phyloP scores from a whole-genome alignment of 2,888 invertebrate genomes.

The Criorhina ranunculi region DNA sequence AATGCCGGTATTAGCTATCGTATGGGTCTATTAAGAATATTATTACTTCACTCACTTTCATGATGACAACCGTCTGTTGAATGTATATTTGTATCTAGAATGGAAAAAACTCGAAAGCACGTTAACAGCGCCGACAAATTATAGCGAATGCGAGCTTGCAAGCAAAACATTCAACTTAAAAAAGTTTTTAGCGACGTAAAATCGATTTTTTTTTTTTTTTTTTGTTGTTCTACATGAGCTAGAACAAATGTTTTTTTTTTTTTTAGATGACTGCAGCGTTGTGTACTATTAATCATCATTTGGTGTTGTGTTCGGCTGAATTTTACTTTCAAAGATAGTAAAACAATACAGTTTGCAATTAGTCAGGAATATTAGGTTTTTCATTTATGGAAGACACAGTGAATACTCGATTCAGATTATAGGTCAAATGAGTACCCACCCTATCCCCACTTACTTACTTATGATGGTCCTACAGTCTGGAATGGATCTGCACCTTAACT shows the following conservation, averaged over 20 bases:
- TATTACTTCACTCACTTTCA: slow-evolving; percentile 45
- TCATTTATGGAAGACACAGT: no score
- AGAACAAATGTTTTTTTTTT: slow-evolving; percentile 17
- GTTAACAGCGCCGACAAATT: slow-evolving; percentile 30
- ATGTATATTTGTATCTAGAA: not conserved
- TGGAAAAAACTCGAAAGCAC: slow-evolving; percentile 20
- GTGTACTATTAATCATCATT: slow-evolving; percentile 23
- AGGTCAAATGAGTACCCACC: no score
- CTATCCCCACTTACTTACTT: no score
- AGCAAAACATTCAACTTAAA: slow-evolving; percentile 21
- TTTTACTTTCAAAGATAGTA: slow-evolving; percentile 24
- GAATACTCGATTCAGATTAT: no score
- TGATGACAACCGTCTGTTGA: not conserved
- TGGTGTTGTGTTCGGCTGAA: slow-evolving; percentile 48
- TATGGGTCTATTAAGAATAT: not conserved
- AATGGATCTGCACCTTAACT: no score
- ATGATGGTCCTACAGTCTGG: no score
- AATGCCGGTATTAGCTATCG: no score
- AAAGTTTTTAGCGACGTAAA: slow-evolving; percentile 37
- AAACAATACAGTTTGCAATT: not conserved
- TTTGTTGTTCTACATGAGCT: not conserved
- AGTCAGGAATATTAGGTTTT: no score
- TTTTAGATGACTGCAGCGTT: slow-evolving; percentile 10
- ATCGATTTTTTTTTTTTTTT: slow-evolving; percentile 1
- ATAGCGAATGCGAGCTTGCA: slow-evolving; percentile 39